Percentiles rank a stretch among this genome's conserved stretches.
These are phyloP conservation scores for Acanthosepion pharaonis DNA, from an alignment of 2,888 invertebrate genomes.

Conservation along the genomic window DNA sequence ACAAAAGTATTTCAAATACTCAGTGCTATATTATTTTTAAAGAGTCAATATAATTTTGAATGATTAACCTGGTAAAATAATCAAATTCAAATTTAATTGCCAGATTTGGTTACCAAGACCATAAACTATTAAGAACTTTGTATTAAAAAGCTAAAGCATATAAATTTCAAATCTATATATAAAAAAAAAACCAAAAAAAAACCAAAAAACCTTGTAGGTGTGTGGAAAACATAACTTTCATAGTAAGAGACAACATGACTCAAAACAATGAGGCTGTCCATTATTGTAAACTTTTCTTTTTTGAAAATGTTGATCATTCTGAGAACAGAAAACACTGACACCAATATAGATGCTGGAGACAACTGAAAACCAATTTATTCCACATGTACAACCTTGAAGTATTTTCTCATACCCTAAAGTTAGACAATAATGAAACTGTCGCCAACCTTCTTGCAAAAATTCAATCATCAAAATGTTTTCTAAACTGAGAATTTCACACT, in stretches of 20 bases:
- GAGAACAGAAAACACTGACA: background rate
- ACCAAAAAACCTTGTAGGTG: background rate
- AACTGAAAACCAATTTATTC: background rate
- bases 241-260: background rate
- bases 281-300: background rate
- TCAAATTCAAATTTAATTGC: too few relatives aligned
- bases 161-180: background rate
- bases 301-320: background rate
- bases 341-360: background rate
- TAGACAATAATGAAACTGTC: slow-evolving; percentile 33
- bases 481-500: slow-evolving; percentile 21
- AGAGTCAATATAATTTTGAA: too few relatives aligned
- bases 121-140: too few relatives aligned
- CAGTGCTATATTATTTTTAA: too few relatives aligned
- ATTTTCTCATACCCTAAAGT: background rate
- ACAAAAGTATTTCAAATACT: too few relatives aligned
- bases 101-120: too few relatives aligned
- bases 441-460: background rate
- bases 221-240: background rate
- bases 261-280: background rate
- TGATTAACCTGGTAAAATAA: too few relatives aligned
- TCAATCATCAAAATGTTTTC: background rate
- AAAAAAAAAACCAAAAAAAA: background rate
- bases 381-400: background rate
- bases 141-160: too few relatives aligned